Evolutionary conservation across 2,113 vertebrate species (phyloP), one percentile per base, ranked within the genome.

Genomic region (Bubo scandiacus): DNA sequence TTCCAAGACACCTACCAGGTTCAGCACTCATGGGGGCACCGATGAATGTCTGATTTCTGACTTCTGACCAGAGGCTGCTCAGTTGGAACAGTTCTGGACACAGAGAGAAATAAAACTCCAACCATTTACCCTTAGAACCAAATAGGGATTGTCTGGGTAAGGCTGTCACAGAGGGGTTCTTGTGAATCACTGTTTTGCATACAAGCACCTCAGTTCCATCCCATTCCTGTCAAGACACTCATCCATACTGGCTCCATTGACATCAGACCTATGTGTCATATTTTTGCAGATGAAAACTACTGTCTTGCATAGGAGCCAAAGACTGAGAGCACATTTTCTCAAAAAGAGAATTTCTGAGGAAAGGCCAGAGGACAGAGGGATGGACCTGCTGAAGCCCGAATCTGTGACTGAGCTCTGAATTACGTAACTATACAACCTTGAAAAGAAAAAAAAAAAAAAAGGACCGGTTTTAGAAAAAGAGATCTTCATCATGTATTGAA

Each of bases 11-110:
- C 14, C 9, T 27, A 34, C 8, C 19, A 32, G 30, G 15, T 52
- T 68, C 65, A 72, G 36, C 0, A 1, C 15, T 63, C 9, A 12
- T 3, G 20, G 15, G 10, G 10, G 5, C 32, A 43, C 12, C 0
- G 0, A 38, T 38, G 40, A 87, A 22, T 38, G 15, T 26, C 54
- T 63, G 27, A 12, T 54, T 87, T 74, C 34, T 73, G 83, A 62
- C 19, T 85, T 72, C 29, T 47, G 62, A 61, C 52, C 16, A 36
- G 19, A 51, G 45, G 27, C 45, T 0, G 0, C 34, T 66, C 42
- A 23, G 21, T 62, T 1, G 3, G 6, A 82, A 25, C 9, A 67
- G 42, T 67, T 89, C 32, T 36, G 15, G 25, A 62, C 11, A 38
- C 29, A 59, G 21, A 52, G 12, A 43, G 25, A 51, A 86, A 47